phyloP scores from a whole-genome alignment of 2,797 vertebrate species.

The Kryptolebias ocellatus region DNA sequence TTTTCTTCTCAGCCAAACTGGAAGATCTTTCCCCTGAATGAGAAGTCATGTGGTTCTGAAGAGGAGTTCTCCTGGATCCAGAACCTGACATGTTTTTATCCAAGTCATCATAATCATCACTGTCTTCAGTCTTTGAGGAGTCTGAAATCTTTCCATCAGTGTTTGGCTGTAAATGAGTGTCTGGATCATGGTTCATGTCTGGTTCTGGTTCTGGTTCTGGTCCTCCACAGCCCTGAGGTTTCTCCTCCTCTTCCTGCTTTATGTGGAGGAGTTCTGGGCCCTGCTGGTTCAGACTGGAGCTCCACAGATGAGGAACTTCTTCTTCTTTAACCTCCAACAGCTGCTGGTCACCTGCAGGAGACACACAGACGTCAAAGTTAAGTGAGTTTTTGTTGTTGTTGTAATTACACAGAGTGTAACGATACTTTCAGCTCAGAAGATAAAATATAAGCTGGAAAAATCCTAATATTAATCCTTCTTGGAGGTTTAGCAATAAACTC shows the following conservation, averaged over 20 bases:
- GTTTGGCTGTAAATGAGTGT: not conserved
- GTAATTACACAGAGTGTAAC: too few relatives aligned
- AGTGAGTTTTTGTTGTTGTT: not conserved
- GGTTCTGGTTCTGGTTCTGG: not conserved
- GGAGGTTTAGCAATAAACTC: too few relatives aligned
- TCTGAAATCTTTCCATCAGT: constrained; percentile 11
- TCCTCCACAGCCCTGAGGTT: not conserved
- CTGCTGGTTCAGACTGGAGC: constrained; percentile 7
- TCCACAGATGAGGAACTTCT: constrained; percentile 8
- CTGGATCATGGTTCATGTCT: not conserved
- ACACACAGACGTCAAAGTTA: not conserved
- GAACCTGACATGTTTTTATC: not conserved
- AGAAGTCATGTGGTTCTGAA: constrained; percentile 8
- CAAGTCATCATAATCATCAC: constrained; percentile 8
- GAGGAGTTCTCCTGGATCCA: constrained; percentile 4
- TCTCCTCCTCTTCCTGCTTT: constrained; percentile 16
- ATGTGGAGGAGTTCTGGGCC: constrained; percentile 1
- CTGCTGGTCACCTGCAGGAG: constrained; percentile 16
- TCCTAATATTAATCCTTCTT: too few relatives aligned
- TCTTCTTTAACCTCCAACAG: constrained; percentile 27
- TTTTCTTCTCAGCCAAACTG: not conserved
- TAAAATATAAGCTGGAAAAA: too few relatives aligned
- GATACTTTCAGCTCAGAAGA: too few relatives aligned
- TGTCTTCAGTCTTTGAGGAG: constrained; percentile 17
- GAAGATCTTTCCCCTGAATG: not conserved